A percentile compares a stretch with the other conserved stretches of the same genome.
Conservation (phyloP, 2,113 vertebrate genomes). For the Marmota monax region DNA sequence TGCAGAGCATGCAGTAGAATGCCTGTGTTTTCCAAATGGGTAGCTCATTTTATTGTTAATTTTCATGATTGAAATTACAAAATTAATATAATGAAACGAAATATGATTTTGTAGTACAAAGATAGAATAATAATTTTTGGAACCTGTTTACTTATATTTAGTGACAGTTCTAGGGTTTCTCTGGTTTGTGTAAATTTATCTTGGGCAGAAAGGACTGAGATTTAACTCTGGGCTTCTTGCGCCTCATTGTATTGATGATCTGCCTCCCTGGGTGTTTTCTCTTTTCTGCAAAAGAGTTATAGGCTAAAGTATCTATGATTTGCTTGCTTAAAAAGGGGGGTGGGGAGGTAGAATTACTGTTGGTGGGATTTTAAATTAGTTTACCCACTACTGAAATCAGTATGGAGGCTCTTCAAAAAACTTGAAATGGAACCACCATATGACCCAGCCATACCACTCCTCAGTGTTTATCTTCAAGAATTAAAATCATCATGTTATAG, state of each 20-base stretch:
- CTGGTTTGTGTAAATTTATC: neutral
- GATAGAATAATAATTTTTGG: neutral
- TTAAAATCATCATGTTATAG: too few relatives aligned
- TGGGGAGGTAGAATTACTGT: too few relatives aligned
- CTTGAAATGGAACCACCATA: too few relatives aligned
- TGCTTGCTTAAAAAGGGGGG: conserved; percentile 40
- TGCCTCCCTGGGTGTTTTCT: neutral
- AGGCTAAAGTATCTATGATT: neutral
- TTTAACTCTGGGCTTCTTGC: neutral
- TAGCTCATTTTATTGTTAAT: conserved; percentile 23
- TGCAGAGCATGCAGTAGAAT: neutral
- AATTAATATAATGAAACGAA: neutral
- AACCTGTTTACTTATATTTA: neutral
- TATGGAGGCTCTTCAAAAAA: too few relatives aligned
- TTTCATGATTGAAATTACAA: neutral
- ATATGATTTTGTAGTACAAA: neutral
- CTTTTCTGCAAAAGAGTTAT: neutral
- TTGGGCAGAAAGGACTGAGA: neutral
- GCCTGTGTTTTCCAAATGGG: neutral
- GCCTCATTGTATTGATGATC: neutral
- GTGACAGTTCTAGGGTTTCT: neutral
- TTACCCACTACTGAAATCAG: too few relatives aligned
- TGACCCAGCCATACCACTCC: too few relatives aligned
- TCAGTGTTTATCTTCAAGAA: too few relatives aligned
- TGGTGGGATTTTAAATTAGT: too few relatives aligned